Evolutionary conservation across 2,888 invertebrate species (phyloP), one percentile per base, ranked within the genome.

Genomic region (Ophion slaviceki): DNA sequence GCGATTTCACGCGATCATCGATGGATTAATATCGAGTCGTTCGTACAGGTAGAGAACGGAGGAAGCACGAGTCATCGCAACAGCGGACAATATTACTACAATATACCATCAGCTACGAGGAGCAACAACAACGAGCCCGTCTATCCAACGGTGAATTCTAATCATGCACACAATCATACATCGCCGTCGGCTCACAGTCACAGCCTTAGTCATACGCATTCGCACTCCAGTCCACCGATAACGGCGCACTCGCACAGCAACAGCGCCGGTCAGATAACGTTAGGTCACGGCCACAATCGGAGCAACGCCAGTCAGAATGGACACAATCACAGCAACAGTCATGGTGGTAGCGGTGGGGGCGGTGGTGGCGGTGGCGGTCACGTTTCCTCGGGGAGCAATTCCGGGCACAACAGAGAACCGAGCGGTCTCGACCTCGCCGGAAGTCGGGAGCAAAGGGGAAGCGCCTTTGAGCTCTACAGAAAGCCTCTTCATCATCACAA

Each of bases 381-480:
- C 81, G 89, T 87, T 75, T 89, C 91, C 4, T 87, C 89, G 4
- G 80, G 90, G 4, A 87, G 80, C 36, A 93, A 89, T 88, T 88
- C 90, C 7, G 89, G 88, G 85, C 94, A 93, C 89, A 94, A 92
- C 80, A 91, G 95, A 84, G 95, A 95, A 91, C 94, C 94, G 80
- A 95, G 94, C 89, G 95, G 93, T 86, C 93, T 96, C 14, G 96
- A 96, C 91, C 95, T 98, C 92, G 97, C 98, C 77, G 98, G 98
- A 72, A 97, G 98, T 91, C 95, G 97, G 90, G 98, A 98, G 92
- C 98, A 98, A 92, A 95, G 98, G 79, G 98, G 98, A 45, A 98
- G 98, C 87, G 99, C 99, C n/a, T 98, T 99, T 93, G 98, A 98
- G 94, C 95, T 98, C 86, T 99, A 98, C 94, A 96, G 98, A 88